phyloP scores from a whole-genome alignment of 2,113 vertebrate genomes.

The Scomber scombrus region DNA sequence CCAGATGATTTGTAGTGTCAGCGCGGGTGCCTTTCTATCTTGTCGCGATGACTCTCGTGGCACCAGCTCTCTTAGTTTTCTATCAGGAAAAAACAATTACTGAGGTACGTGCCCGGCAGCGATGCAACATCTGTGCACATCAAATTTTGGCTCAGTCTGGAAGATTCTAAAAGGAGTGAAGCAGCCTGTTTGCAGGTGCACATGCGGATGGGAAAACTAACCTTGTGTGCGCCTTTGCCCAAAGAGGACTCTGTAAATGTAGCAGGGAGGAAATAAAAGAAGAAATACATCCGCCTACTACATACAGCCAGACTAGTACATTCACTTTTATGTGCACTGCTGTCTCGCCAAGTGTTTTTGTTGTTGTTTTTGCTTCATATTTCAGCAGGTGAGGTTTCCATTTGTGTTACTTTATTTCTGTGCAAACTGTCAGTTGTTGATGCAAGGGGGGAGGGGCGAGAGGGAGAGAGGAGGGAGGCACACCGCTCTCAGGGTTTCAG shows the following conservation, averaged over 20 bases:
- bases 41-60: background rate
- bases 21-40: background rate
- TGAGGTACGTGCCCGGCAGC: slow-evolving; percentile 37
- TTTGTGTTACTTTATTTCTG: background rate
- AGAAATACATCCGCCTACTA: background rate
- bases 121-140: slow-evolving; percentile 17
- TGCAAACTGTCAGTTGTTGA: background rate
- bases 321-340: slow-evolving; percentile 43
- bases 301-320: slow-evolving; percentile 45
- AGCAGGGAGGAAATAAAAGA: background rate
- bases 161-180: slow-evolving; percentile 36
- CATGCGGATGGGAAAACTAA: background rate
- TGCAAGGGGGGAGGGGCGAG: background rate
- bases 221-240: background rate
- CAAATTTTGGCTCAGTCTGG: slow-evolving; percentile 44
- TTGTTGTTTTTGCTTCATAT: slow-evolving; percentile 38
- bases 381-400: background rate
- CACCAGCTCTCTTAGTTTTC: background rate
- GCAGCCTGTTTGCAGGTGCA: slow-evolving; percentile 1
- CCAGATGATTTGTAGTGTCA: slow-evolving; percentile 5
- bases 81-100: background rate
- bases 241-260: background rate
- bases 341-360: background rate
- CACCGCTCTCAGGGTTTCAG: background rate
- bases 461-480: background rate